Evolutionary conservation across 2,113 vertebrate species (phyloP).

Genomic region (Vidua chalybeata): DNA sequence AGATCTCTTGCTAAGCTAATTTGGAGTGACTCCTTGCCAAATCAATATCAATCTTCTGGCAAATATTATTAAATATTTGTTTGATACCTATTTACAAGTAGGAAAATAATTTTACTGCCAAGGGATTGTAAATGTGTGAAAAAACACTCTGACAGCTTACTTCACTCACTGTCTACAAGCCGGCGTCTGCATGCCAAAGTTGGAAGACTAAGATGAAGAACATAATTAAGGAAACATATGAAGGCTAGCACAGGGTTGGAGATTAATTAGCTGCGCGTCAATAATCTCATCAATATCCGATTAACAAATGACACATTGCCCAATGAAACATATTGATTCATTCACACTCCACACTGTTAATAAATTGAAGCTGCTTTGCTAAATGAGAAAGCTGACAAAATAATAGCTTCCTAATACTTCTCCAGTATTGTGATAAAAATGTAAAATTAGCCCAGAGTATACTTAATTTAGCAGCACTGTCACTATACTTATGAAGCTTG

Average conservation of each 20-base stretch:
- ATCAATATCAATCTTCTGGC: slow-evolving; percentile 76
- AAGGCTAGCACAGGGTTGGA: slow-evolving; percentile 86
- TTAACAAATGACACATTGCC: slow-evolving; percentile 99
- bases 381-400: slow-evolving; percentile 88
- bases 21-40: slow-evolving; percentile 59
- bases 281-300: slow-evolving; percentile 99
- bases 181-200: slow-evolving; percentile 75
- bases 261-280: slow-evolving; percentile 99
- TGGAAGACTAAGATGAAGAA: slow-evolving; percentile 94
- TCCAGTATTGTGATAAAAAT: slow-evolving; percentile 76
- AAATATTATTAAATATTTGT: slow-evolving; percentile 83
- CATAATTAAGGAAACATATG: slow-evolving; percentile 99
- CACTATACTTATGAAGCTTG: slow-evolving; percentile 52
- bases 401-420: slow-evolving; percentile 79
- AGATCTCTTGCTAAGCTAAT: slow-evolving; percentile 56
- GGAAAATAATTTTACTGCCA: slow-evolving; percentile 79
- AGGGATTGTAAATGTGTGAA: slow-evolving; percentile 76
- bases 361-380: slow-evolving; percentile 93
- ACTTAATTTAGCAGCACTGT: slow-evolving; percentile 74
- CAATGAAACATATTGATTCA: slow-evolving; percentile 98
- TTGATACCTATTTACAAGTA: slow-evolving; percentile 81
- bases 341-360: slow-evolving; percentile 89
- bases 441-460: slow-evolving; percentile 77
- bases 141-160: slow-evolving; percentile 78
- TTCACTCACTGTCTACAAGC: slow-evolving; percentile 81